Evolutionary conservation across 1,140 invertebrate species (phyloP).

Genomic region (Saccostrea echinata): DNA sequence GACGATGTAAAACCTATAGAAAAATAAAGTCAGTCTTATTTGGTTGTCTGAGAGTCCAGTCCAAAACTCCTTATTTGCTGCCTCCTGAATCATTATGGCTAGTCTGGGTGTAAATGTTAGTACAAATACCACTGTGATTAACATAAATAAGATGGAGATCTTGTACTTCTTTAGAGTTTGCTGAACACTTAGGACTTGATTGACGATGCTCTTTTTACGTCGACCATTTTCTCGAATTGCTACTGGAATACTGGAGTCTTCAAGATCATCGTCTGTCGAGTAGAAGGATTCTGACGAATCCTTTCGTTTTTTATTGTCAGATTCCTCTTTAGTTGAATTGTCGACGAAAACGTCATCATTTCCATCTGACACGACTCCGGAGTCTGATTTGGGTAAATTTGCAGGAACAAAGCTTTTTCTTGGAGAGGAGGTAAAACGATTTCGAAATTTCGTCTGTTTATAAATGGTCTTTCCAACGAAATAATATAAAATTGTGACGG

Average conservation of each 20-base stretch:
- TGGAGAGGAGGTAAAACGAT: not conserved
- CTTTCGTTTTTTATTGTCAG: not conserved
- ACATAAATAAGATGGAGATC: conserved; percentile 44
- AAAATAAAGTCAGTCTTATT: not conserved
- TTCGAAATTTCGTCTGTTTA: conserved; percentile 33
- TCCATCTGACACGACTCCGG: conserved; percentile 15
- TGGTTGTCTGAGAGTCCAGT: not conserved
- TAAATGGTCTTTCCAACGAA: conserved; percentile 35
- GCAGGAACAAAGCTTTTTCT: not conserved
- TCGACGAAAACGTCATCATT: conserved; percentile 31
- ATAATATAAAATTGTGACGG: not conserved
- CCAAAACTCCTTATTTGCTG: conserved; percentile 26
- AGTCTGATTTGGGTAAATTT: conserved; percentile 15
- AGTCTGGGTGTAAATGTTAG: conserved; percentile 39
- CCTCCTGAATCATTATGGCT: conserved; percentile 38
- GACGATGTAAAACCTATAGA: conserved; percentile 42
- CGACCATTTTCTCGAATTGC: not conserved
- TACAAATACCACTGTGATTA: conserved; percentile 34
- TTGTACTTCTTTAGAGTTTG: not conserved
- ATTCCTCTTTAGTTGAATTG: not conserved
- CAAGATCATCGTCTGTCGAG: conserved; percentile 26
- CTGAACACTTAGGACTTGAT: not conserved
- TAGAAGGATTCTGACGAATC: not conserved
- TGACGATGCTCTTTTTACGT: not conserved
- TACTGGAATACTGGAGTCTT: not conserved